phyloP scores from a whole-genome alignment of 2,113 vertebrate species.

The Psittacara wagleri region DNA sequence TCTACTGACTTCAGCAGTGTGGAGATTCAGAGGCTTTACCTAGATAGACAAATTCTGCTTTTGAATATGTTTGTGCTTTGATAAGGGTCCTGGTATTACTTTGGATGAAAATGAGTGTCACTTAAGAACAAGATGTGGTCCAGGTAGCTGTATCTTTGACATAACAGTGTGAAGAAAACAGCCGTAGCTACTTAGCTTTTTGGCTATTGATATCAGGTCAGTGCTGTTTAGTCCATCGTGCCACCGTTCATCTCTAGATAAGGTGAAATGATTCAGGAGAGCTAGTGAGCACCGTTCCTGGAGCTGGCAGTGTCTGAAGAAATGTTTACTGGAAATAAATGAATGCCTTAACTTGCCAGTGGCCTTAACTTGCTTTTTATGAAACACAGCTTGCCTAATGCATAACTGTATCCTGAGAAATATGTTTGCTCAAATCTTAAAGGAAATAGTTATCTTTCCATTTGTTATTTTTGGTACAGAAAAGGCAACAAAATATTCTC shows the following conservation, averaged over 20 bases:
- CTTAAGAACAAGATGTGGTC: neutral
- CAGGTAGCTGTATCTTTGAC: neutral
- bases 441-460: slow-evolving; percentile 17
- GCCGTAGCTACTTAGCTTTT: neutral
- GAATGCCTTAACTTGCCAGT: neutral
- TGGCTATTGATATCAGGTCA: neutral
- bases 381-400: neutral
- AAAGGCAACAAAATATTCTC: slow-evolving; percentile 7
- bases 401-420: neutral
- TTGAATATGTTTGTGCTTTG: neutral
- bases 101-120: neutral
- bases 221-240: neutral
- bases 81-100: neutral
- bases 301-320: neutral
- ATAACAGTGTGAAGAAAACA: neutral
- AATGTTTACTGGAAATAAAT: neutral
- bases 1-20: neutral
- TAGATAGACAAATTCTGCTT: neutral
- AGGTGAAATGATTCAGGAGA: neutral
- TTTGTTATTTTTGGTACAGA: neutral
- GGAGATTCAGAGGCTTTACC: neutral
- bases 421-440: neutral
- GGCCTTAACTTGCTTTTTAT: neutral
- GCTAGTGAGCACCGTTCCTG: neutral
- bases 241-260: neutral